Evolutionary conservation across 1,140 invertebrate genomes (phyloP).

Genomic region (Dendroctonus ponderosae): DNA sequence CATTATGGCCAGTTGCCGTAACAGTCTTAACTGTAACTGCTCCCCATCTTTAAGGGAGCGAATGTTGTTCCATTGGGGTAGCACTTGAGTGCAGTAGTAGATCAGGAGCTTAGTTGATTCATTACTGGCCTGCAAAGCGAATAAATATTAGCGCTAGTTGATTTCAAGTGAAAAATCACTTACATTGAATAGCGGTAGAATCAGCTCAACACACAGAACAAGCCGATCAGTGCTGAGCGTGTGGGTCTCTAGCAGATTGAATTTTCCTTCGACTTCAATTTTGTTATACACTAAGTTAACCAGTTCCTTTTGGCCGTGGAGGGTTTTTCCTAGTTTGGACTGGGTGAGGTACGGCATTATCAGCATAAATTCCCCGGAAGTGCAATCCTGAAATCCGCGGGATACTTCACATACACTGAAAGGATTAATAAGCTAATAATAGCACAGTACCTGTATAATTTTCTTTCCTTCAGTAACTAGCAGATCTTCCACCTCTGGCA

Average conservation of each 20-base stretch:
- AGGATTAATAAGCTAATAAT: background rate
- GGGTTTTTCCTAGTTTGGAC: slow-evolving; percentile 76
- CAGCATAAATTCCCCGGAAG: slow-evolving; percentile 82
- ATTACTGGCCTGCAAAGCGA: slow-evolving; percentile 70
- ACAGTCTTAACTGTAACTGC: slow-evolving; percentile 74
- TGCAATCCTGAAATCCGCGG: slow-evolving; percentile 37
- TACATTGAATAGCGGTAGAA: slow-evolving; percentile 85
- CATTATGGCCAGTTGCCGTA: slow-evolving; percentile 87
- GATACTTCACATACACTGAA: background rate
- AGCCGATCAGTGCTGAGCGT: slow-evolving; percentile 74
- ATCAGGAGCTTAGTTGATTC: slow-evolving; percentile 83
- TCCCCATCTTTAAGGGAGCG: slow-evolving; percentile 61
- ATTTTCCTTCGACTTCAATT: slow-evolving; percentile 71
- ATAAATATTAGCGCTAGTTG: background rate
- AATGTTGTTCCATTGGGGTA: slow-evolving; percentile 65
- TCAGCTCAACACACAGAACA: slow-evolving; percentile 80
- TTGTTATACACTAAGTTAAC: slow-evolving; percentile 81
- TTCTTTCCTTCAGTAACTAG: slow-evolving; percentile 85
- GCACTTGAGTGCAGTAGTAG: slow-evolving; percentile 83
- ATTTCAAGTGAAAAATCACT: slow-evolving; percentile 43
- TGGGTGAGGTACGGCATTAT: slow-evolving; percentile 83
- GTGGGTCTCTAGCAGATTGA: slow-evolving; percentile 77
- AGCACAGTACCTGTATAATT: slow-evolving; percentile 65
- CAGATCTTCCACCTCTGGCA: slow-evolving; percentile 83
- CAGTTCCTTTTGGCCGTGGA: slow-evolving; percentile 81